Evolutionary conservation across 2,888 invertebrate species (phyloP).

Genomic region (Drosophila buzzatii): DNA sequence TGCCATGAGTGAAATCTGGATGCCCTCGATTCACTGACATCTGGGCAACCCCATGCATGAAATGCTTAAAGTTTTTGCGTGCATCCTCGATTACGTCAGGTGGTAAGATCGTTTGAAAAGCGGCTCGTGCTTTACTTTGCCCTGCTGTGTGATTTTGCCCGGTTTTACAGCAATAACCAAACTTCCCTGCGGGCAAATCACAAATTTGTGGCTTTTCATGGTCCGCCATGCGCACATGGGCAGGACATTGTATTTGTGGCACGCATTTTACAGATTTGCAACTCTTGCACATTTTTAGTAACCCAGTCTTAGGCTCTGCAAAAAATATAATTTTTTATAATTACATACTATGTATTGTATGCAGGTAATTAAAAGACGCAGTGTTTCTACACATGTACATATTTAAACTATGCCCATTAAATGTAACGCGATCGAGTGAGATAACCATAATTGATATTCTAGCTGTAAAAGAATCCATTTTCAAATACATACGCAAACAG

Average conservation of each 20-base stretch:
- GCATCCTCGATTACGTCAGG: slow-evolving; percentile 77
- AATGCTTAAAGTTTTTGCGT: slow-evolving; percentile 82
- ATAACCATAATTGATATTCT: not conserved
- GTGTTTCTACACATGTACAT: not conserved
- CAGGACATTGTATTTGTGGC: slow-evolving; percentile 89
- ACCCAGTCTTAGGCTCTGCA: slow-evolving; percentile 42
- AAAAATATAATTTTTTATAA: not conserved
- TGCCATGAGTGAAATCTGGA: slow-evolving; percentile 83
- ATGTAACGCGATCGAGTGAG: slow-evolving; percentile 12
- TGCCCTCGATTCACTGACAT: slow-evolving; percentile 82
- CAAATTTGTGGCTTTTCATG: slow-evolving; percentile 86
- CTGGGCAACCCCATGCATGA: slow-evolving; percentile 83
- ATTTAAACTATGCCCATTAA: not conserved
- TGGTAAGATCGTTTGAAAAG: slow-evolving; percentile 56
- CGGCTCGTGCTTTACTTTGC: slow-evolving; percentile 30
- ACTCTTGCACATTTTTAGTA: slow-evolving; percentile 74
- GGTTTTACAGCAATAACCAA: slow-evolving; percentile 88
- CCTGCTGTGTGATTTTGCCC: slow-evolving; percentile 87
- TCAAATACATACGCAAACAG: not conserved
- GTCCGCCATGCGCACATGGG: slow-evolving; percentile 86
- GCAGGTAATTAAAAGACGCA: not conserved
- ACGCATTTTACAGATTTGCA: slow-evolving; percentile 87
- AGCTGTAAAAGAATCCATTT: slow-evolving; percentile 27
- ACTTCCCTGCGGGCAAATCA: slow-evolving; percentile 85
- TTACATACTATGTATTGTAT: not conserved